Evolutionary conservation across 2,113 vertebrate genomes (phyloP), one percentile per base, ranked within the genome.

Genomic region (Chaetodon trifascialis): DNA sequence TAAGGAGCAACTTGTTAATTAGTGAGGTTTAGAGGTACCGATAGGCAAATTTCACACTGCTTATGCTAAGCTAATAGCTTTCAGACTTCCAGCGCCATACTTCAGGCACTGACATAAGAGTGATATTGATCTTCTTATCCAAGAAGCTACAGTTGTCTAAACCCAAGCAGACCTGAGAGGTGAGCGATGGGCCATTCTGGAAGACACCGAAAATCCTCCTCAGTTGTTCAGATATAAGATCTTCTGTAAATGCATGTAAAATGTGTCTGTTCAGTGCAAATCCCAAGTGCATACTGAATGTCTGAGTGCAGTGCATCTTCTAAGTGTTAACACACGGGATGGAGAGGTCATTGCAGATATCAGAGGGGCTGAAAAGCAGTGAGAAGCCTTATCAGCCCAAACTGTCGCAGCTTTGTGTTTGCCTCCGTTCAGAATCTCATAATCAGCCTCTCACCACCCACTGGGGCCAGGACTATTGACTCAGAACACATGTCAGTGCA

Each of bases 401-500:
- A 72, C 83, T 66, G 79, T 86, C 85, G 5, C 46, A 73, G 52
- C 75, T 84, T 80, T 82, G 73, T 80, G 79, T 92, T 89, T 87
- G 81, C 80, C 64, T 76, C 69, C 55, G 80, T 70, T 91, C 87
- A 76, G 72, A 87, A 86, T 66, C 80, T 88, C 78, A 82, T 90
- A 84, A 91, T 89, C 87, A 93, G 83, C 78, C 65, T 75, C 86
- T 80, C 78, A 49, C 66, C 82, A 62, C 90, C 86, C 80, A 66
- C 77, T 36, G 82, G 76, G 79, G 56, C 79, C 44, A 47, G 49
- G 72, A 82, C 85, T 92, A 88, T 91, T 93, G 93, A 94, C 91
- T 92, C 68, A 78, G 78, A 88, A 92, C 91, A 94, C 87, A 91
- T 88, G 89, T 92, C 89, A 86, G 73, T 68, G 85, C 56, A 87